These are phyloP conservation scores for Labeo rohita DNA, from an alignment of 2,113 vertebrate species.

Conservation along the genomic window DNA sequence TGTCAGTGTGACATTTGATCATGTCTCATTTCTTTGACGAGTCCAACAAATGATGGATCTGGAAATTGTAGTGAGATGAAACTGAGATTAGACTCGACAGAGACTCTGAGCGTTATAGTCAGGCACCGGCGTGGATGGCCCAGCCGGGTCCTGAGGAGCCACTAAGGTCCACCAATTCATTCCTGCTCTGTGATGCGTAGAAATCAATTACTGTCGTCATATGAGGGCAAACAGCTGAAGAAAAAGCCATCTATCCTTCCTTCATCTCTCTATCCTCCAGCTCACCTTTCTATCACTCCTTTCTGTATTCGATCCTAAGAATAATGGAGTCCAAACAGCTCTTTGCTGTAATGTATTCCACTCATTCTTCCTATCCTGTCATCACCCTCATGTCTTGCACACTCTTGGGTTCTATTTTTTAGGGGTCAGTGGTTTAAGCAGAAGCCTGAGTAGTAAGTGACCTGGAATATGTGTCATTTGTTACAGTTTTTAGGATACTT, in stretches of 20 bases:
- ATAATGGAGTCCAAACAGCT: neutral
- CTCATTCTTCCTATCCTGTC: neutral
- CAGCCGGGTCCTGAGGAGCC: slow-evolving; percentile 1
- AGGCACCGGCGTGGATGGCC: neutral
- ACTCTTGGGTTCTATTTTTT: neutral
- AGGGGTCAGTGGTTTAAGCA: neutral
- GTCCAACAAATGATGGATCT: neutral
- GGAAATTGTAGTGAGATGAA: neutral
- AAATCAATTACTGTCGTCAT: slow-evolving; percentile 54
- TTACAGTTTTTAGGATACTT: neutral
- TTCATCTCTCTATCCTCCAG: slow-evolving; percentile 4
- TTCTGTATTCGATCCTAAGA: neutral
- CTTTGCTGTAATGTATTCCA: neutral
- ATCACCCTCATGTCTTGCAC: neutral
- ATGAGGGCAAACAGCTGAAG: slow-evolving; percentile 41
- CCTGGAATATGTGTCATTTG: neutral
- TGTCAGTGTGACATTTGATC: neutral
- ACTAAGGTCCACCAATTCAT: slow-evolving; percentile 24
- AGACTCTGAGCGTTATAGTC: slow-evolving; percentile 9
- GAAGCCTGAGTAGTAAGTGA: neutral
- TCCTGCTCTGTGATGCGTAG: slow-evolving; percentile 49
- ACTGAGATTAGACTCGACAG: neutral
- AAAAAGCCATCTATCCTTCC: slow-evolving; percentile 4
- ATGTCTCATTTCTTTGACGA: neutral
- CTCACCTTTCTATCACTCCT: neutral